Evolutionary conservation across 1,140 invertebrate species (phyloP).

Genomic region (Drosophila parvula): DNA sequence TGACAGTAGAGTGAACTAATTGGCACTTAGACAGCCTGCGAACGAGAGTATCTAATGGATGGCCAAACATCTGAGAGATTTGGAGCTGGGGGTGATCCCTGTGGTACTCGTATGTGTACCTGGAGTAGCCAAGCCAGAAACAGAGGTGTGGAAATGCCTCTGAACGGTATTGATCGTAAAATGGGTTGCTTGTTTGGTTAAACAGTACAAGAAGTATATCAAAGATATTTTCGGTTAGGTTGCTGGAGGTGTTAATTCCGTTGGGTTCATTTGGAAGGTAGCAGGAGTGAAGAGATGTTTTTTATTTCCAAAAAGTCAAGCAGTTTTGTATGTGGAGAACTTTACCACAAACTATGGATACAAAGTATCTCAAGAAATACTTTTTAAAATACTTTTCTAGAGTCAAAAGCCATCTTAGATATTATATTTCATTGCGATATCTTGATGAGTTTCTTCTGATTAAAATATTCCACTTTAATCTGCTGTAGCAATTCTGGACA

Average conservation of each 20-base stretch:
- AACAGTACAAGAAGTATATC: background rate
- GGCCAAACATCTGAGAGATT: constrained; percentile 45
- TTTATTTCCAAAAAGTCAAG: background rate
- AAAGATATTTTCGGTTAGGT: background rate
- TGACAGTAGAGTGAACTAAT: constrained; percentile 77
- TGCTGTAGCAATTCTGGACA: background rate
- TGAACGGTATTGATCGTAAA: constrained; percentile 2
- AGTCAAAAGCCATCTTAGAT: background rate
- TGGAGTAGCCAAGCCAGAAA: background rate
- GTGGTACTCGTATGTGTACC: background rate
- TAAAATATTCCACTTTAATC: background rate
- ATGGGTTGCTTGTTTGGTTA: constrained; percentile 5
- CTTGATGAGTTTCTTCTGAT: background rate
- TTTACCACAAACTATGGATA: background rate
- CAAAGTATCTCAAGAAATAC: background rate
- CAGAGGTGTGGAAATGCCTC: constrained; percentile 5
- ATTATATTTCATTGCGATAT: background rate
- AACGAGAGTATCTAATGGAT: constrained; percentile 67
- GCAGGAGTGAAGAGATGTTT: background rate
- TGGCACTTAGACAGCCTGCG: constrained; percentile 63
- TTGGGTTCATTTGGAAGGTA: background rate
- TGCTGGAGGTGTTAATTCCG: background rate
- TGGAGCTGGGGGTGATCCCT: constrained; percentile 11
- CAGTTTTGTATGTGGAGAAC: too few species aligned
- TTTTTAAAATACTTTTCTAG: background rate